These are phyloP conservation scores for Cheilosia scutellata DNA, from an alignment of 2,888 invertebrate species.

Conservation along the genomic window DNA sequence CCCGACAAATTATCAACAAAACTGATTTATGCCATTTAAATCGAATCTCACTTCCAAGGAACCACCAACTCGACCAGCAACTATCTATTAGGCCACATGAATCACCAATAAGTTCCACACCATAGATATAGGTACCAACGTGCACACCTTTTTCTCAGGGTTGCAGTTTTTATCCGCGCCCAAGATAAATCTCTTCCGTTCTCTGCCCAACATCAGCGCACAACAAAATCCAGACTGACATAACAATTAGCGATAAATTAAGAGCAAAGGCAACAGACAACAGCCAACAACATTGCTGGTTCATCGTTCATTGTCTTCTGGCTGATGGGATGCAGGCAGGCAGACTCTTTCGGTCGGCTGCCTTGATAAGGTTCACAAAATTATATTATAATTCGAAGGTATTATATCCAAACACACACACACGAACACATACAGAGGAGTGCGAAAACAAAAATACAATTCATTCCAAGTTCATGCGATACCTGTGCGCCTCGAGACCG, in stretches of 20 bases:
- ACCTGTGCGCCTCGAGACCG: conserved; percentile 64
- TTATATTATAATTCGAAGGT: conserved; percentile 69
- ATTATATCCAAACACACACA: conserved; percentile 43
- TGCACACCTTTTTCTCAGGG: conserved; percentile 54
- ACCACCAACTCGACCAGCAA: conserved; percentile 43
- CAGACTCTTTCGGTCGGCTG: conserved; percentile 47
- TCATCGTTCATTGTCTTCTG: conserved; percentile 64
- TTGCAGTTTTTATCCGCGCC: conserved; percentile 33
- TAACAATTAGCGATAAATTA: conserved; percentile 76
- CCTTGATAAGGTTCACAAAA: conserved; percentile 69
- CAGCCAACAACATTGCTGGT: conserved; percentile 25
- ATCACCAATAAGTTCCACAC: conserved; percentile 74
- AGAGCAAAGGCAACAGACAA: conserved; percentile 60
- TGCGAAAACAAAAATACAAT: conserved; percentile 39
- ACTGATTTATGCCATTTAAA: conserved; percentile 56
- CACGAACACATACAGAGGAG: not conserved
- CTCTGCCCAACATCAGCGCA: conserved; percentile 13
- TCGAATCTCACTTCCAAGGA: conserved; percentile 48
- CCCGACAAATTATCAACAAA: conserved; percentile 75
- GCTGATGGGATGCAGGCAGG: conserved; percentile 21
- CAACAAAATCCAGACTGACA: conserved; percentile 70
- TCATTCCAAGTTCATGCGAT: conserved; percentile 48
- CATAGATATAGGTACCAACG: conserved; percentile 26
- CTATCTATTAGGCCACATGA: conserved; percentile 69
- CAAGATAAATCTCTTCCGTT: conserved; percentile 73